Conservation (phyloP, 2,797 vertebrate species). For the Pangasius krempfi region DNA sequence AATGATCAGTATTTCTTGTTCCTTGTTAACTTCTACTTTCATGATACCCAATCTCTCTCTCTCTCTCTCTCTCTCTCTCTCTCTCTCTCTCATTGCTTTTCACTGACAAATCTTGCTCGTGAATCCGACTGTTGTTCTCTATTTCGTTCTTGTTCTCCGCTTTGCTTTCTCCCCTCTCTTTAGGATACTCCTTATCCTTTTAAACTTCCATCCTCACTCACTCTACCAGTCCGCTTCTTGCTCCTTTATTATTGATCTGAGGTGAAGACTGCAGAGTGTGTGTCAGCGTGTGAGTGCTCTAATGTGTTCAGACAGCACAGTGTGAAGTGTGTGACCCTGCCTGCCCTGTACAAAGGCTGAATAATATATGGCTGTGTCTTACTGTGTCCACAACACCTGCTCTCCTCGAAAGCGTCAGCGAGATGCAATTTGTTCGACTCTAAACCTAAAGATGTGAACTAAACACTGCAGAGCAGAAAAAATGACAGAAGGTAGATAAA, state of each 20-base stretch:
- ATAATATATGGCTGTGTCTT: constrained; percentile 5
- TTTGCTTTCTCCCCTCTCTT: background rate
- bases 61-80: too few relatives aligned
- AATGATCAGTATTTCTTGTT: background rate
- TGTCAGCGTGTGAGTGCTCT: constrained; percentile 2
- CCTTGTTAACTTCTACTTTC: background rate
- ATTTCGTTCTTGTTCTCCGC: background rate
- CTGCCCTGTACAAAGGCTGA: constrained; percentile 15
- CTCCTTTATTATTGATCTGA: constrained; percentile 27
- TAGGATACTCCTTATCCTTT: constrained; percentile 2
- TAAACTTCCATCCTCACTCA: constrained; percentile 1
- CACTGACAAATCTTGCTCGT: too few relatives aligned
- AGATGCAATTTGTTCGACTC: background rate
- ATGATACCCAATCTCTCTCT: background rate
- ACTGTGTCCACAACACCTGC: background rate
- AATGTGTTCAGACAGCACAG: constrained; percentile 37
- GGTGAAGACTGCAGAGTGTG: constrained; percentile 6
- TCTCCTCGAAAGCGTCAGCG: background rate
- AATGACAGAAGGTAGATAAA: background rate
- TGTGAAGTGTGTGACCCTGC: constrained; percentile 31
- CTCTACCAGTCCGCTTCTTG: background rate
- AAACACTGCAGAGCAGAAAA: background rate
- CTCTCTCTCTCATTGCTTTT: background rate
- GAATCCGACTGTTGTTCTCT: background rate
- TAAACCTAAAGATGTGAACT: background rate